Percentiles rank a stretch among this genome's conserved stretches.
phyloP scores from a whole-genome alignment of 2,113 vertebrate genomes.

The Meles meles region DNA sequence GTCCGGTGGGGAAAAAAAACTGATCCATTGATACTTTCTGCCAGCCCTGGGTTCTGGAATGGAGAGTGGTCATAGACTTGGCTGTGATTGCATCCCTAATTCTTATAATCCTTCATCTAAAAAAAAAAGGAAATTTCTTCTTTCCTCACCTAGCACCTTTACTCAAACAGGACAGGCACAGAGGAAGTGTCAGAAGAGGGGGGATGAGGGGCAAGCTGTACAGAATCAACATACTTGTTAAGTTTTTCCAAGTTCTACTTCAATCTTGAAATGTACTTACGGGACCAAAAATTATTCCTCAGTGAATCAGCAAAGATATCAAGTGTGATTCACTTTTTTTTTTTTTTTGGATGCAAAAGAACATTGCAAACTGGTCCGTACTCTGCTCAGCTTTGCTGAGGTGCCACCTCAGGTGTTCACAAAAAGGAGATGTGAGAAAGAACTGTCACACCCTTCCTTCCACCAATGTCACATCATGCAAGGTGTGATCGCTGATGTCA shows the following conservation, averaged over 20 bases:
- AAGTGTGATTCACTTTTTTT: neutral
- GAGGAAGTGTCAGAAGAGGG: neutral
- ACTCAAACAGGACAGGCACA: neutral
- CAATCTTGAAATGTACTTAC: constrained; percentile 1
- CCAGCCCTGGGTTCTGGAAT: neutral
- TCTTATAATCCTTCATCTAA: neutral
- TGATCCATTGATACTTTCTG: neutral
- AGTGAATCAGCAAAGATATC: constrained; percentile 34
- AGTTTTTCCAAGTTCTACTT: neutral
- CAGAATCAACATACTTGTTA: neutral
- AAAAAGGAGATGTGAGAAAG: neutral
- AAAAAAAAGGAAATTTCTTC: neutral
- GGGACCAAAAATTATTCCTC: constrained; percentile 14
- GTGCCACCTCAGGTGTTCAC: neutral
- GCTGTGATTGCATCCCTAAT: neutral
- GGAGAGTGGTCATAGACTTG: neutral
- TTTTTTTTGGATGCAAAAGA: neutral
- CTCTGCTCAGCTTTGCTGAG: neutral
- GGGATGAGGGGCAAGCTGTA: neutral
- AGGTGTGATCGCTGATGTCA: neutral
- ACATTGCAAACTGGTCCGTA: neutral
- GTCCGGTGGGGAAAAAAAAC: neutral
- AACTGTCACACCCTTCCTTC: neutral
- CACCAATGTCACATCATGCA: neutral
- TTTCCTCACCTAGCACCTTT: neutral